These are phyloP conservation scores for Yponomeuta evonymella DNA, from an alignment of 2,888 invertebrate species.

Conservation along the genomic window DNA sequence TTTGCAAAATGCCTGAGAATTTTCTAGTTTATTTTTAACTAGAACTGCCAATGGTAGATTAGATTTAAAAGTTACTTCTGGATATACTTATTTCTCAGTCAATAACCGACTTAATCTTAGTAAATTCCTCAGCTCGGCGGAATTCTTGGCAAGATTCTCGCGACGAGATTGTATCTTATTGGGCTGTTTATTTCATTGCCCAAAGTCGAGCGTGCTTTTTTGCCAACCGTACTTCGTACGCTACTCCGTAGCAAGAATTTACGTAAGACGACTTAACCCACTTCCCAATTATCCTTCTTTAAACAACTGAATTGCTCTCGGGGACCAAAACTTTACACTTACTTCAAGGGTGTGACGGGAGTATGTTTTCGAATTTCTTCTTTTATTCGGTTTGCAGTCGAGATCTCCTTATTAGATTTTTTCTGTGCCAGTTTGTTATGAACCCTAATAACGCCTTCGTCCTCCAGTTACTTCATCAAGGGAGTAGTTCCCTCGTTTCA, in stretches of 20 bases:
- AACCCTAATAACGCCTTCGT: too few species aligned
- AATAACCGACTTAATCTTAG: not conserved
- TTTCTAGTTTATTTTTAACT: too few species aligned
- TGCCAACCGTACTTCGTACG: not conserved
- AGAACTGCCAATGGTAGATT: too few species aligned
- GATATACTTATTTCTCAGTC: too few species aligned
- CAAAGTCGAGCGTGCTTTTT: not conserved
- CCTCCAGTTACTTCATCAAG: too few species aligned
- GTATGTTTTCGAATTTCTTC: too few species aligned
- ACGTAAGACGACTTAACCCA: conserved; percentile 4
- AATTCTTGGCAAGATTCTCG: not conserved
- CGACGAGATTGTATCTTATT: not conserved
- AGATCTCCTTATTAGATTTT: too few species aligned
- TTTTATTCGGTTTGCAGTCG: too few species aligned
- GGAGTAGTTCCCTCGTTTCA: too few species aligned
- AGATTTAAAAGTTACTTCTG: too few species aligned
- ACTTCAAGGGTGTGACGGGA: not conserved
- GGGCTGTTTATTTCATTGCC: not conserved
- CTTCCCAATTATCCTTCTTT: not conserved
- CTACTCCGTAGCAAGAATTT: not conserved
- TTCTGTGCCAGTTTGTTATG: too few species aligned
- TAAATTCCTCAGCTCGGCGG: not conserved
- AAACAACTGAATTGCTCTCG: conserved; percentile 6
- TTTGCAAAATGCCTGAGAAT: too few species aligned
- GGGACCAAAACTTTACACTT: not conserved